A percentile compares a stretch with the other conserved stretches of the same genome.
Conservation (phyloP, 1,140 invertebrate genomes). For the Rhagoletis zephyria region DNA sequence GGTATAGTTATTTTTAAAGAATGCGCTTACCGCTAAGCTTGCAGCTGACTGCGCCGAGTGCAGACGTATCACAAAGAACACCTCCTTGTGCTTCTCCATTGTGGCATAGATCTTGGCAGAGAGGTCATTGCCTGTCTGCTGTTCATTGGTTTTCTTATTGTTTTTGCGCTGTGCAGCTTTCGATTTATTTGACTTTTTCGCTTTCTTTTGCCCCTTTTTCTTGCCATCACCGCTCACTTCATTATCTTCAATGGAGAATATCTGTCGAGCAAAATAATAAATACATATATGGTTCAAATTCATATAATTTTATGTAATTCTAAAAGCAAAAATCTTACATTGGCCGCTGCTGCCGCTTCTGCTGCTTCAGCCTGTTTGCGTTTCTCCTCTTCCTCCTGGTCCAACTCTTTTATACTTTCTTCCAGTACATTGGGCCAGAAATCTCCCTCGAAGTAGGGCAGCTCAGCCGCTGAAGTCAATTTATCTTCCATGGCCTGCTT, state of each 20-base stretch:
- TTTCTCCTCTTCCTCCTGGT: constrained; percentile 97
- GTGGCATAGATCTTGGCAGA: constrained; percentile 97
- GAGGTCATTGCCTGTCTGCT: constrained; percentile 95
- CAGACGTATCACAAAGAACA: constrained; percentile 98
- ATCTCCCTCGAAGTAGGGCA: constrained; percentile 99
- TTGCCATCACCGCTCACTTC: constrained; percentile 90
- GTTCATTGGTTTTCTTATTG: constrained; percentile 94
- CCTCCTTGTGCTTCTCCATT: constrained; percentile 99
- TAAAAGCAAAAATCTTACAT: constrained; percentile 70
- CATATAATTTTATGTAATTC: constrained; percentile 52
- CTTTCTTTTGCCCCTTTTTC: constrained; percentile 98
- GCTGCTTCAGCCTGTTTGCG: constrained; percentile 93
- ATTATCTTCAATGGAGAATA: constrained; percentile 86
- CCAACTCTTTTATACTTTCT: constrained; percentile 98
- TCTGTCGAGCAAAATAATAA: constrained; percentile 74
- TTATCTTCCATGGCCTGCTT: constrained; percentile 99
- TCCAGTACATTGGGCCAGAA: constrained; percentile 99
- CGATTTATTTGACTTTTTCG: constrained; percentile 95
- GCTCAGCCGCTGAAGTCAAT: constrained; percentile 92
- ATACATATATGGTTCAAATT: too few species aligned
- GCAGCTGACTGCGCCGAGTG: constrained; percentile 95
- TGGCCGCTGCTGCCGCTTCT: constrained; percentile 88
- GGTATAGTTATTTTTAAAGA: neutral
- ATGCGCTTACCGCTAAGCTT: constrained; percentile 84
- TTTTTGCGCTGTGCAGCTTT: constrained; percentile 95